Base-by-base conservation (phyloP, 2,888 invertebrate genomes). In the Phortica okadai region DNA sequence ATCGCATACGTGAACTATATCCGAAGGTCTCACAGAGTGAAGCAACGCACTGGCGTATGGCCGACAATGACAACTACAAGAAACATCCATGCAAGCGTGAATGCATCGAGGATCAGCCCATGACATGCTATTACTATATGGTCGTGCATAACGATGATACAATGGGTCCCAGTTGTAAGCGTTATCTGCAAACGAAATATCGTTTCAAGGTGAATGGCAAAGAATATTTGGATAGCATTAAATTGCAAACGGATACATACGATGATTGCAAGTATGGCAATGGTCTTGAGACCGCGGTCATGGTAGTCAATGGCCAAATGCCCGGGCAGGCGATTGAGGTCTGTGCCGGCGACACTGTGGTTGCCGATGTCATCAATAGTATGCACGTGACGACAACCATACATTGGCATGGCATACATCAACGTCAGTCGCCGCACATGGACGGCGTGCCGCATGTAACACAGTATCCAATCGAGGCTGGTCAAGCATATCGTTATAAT, bases 341-440 rank as follows among this genome's bases (percentile, higher is more conserved):
- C 1, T 90, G 90, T 77, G 80, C 81, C 50, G 89, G 90, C n/a
- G 90, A 90, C 59, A 90, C 88, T 3, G 83, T 90, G 54, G 87
- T 90, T 3, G 90, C 87, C 3, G 90, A 90, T 75, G 84, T 90
- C 0, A 89, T 89, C 62, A 90, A 90, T 64, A 87, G 84, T 42
- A 83, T 90, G 81, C 89, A 89, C 70, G 90, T 90, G 76, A 83
- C 83, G 2, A 90, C 90, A 0, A 89, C 90, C 0, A 80, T 90
- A 1, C 90, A 90, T 76, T 90, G 90, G 90, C 90, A 90, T 75
- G 90, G 90, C 14, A 82, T 90, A 44, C 90, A 89, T 72, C 89
- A 90, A 77, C 82, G 80, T 0, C 74, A 81, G 3, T 88, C 89
- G 4, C 90, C 90, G 0, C 85, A 89, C 54, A 90, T 90, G 90